Base-by-base conservation (phyloP, 2,888 invertebrate species). In the Tenthredo scrophulariae region DNA sequence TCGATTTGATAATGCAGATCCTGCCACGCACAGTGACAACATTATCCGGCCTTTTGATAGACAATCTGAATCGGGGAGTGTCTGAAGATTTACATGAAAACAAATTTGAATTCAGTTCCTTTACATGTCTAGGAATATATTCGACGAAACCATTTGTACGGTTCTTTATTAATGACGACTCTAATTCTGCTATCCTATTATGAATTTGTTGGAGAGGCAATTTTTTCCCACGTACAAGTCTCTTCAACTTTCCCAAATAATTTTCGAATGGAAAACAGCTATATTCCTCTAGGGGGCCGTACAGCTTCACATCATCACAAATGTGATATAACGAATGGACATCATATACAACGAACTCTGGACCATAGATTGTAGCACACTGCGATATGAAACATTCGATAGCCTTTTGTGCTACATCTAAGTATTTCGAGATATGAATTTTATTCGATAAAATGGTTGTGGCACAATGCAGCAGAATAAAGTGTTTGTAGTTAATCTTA, bases 221-320 rank as follows among this genome's bases (percentile, higher is more conserved):
- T 26, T 29, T 22, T 65, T 65, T 65, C 65, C 26, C 65, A 65
- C 65, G 65, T 65, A 65, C 65, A 65, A 65, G 29, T 65, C 65
- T 22, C 29, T 29, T 65, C 29, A 65, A 65, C 26, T 22, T 65
- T 3, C 65, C 29, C 65, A 65, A 26, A 29, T 65, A 65, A 65
- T 65, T 65, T 29, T 65, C 65, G 54, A 54, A 54, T 54, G 54
- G 54, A 54, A 54, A 54, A 54, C 54, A 54, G 54, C 54, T 54
- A 54, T 54, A 54, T 54, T 54, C 54, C n/a, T 54, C 54, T 54
- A 54, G 54, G 54, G 54, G 54, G 54, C 54, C 54, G 54, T 54
- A 54, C 54, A 54, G 54, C 54, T 54, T 54, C 54, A 54, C 54
- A 54, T 54, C 54, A 6, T 54, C 54, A 54, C 54, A 54, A 54